A percentile compares a stretch with the other conserved stretches of the same genome.
Evolutionary conservation across 2,888 invertebrate genomes (phyloP).

Genomic region (Acleris cristana): DNA sequence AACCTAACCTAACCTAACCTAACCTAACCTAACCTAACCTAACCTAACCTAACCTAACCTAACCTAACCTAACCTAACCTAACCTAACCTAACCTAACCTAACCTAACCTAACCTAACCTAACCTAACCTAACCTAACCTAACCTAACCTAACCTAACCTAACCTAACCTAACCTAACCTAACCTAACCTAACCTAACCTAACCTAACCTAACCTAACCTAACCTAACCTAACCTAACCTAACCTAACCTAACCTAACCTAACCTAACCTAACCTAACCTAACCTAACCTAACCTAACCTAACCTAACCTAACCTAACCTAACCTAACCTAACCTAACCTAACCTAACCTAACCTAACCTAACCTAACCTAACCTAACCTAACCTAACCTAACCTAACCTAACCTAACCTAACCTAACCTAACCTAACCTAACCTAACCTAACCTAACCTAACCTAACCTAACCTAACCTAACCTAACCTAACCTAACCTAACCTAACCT

Average conservation of each 20-base stretch:
- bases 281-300: conserved; percentile 20
- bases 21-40: conserved; percentile 43
- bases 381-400: conserved; percentile 12
- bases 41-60: conserved; percentile 43
- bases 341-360: conserved; percentile 6
- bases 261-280: conserved; percentile 21
- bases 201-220: conserved; percentile 18
- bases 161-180: too few species aligned
- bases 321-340: conserved; percentile 4
- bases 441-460: conserved; percentile 9
- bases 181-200: too few species aligned
- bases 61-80: conserved; percentile 38
- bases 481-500: conserved; percentile 7
- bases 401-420: not conserved
- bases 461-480: conserved; percentile 17
- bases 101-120: conserved; percentile 14
- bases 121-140: conserved; percentile 8
- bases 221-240: conserved; percentile 22
- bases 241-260: conserved; percentile 22
- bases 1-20: conserved; percentile 43
- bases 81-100: conserved; percentile 39
- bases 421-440: conserved; percentile 8
- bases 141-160: too few species aligned
- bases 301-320: conserved; percentile 7
- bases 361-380: conserved; percentile 1